Evolutionary conservation across 2,113 vertebrate genomes (phyloP).

Genomic region (Salvelinus alpinus): DNA sequence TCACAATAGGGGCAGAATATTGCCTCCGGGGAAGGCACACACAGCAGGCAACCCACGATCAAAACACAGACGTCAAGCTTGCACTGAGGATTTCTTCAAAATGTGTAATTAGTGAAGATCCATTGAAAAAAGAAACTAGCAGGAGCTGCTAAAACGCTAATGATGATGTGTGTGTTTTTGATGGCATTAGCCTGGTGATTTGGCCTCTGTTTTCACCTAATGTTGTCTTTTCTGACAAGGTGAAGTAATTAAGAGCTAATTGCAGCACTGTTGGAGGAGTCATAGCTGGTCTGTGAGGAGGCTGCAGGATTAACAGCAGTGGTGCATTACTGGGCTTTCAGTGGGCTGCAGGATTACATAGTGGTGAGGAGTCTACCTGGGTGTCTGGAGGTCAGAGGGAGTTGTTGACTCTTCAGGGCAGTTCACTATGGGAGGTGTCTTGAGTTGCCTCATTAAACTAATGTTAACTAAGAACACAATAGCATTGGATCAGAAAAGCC

Average conservation of each 20-base stretch:
- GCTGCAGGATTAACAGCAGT: slow-evolving; percentile 9
- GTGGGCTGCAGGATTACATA: neutral
- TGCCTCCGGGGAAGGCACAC: neutral
- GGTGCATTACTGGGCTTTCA: neutral
- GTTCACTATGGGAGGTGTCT: neutral
- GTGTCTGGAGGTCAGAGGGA: neutral
- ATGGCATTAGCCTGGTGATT: neutral
- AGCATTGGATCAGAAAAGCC: too few relatives aligned
- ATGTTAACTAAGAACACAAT: neutral
- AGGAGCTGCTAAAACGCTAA: neutral
- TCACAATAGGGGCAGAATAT: neutral
- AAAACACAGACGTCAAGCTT: neutral
- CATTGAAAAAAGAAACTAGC: neutral
- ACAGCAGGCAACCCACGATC: neutral
- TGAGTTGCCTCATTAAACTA: neutral
- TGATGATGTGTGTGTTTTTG: slow-evolving; percentile 11
- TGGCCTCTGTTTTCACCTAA: slow-evolving; percentile 25
- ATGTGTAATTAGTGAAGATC: too few relatives aligned
- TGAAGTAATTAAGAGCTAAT: slow-evolving; percentile 65
- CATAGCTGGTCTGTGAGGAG: slow-evolving; percentile 48
- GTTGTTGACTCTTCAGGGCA: neutral
- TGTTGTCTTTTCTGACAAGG: slow-evolving; percentile 50
- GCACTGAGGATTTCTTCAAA: neutral
- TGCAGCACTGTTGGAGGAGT: slow-evolving; percentile 57
- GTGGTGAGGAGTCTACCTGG: neutral